These are phyloP conservation scores for Pentamera pediparva DNA, from an alignment of 53 echinoderm and acorn worm species.

Conservation along the genomic window DNA sequence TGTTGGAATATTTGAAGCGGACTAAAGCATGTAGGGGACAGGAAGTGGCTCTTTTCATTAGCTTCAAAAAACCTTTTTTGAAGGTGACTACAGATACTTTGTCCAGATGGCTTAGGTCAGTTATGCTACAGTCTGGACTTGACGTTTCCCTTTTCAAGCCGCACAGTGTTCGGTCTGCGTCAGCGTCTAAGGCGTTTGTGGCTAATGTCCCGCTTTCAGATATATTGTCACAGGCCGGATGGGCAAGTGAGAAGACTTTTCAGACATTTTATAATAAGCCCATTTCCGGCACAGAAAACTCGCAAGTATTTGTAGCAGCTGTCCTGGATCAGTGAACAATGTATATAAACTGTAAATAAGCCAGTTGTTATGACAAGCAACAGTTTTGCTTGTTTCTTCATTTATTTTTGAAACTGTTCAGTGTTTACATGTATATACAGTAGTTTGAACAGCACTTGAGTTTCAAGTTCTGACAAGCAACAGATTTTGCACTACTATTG, in stretches of 20 bases:
- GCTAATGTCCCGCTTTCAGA: neutral
- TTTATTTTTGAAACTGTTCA: no score
- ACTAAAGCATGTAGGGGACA: neutral
- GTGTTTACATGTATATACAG: no score
- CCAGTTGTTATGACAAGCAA: no score
- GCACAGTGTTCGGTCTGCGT: slow-evolving; percentile 1
- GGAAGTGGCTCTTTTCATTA: neutral
- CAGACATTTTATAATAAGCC: neutral
- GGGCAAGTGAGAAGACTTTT: slow-evolving; percentile 19
- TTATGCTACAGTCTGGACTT: neutral
- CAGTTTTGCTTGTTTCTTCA: no score
- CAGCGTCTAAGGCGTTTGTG: neutral
- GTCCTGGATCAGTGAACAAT: neutral
- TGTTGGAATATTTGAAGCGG: neutral
- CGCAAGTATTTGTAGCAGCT: neutral
- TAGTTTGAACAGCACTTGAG: no score
- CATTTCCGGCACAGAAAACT: neutral
- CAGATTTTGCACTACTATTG: no score
- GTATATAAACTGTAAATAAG: neutral
- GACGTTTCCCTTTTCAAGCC: slow-evolving; percentile 13
- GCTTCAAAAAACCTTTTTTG: slow-evolving; percentile 5
- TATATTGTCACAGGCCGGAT: slow-evolving; percentile 6
- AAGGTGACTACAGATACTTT: slow-evolving; percentile 6
- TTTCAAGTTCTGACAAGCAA: no score
- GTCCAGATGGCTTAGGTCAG: neutral